A percentile compares a stretch with the other conserved stretches of the same genome.
Evolutionary conservation across 2,797 vertebrate genomes (phyloP).

Genomic region (Taeniopygia guttata): DNA sequence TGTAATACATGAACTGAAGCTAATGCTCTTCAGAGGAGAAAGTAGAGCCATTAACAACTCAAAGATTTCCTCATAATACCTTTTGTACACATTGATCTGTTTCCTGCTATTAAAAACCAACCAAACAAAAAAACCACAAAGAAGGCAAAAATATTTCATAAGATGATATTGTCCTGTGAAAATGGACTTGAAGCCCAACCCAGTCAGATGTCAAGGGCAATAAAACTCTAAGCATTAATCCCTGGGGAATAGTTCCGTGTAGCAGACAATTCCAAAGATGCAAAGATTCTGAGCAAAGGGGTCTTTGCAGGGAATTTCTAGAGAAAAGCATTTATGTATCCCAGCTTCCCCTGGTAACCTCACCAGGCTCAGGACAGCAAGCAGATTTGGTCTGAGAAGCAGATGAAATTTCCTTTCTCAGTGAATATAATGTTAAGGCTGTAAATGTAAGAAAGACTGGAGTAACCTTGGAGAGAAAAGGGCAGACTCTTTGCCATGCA

Average conservation of each 20-base stretch:
- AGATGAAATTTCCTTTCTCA: background rate
- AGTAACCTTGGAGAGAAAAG: background rate
- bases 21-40: conserved; percentile 12
- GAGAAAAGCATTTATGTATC: background rate
- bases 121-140: background rate
- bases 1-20: background rate
- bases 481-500: background rate
- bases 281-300: background rate
- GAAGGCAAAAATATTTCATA: conserved; percentile 7
- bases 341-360: background rate
- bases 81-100: background rate
- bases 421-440: background rate
- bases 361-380: background rate
- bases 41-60: conserved; percentile 1
- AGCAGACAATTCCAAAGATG: background rate
- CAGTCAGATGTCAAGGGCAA: background rate
- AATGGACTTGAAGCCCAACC: background rate
- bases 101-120: conserved; percentile 29
- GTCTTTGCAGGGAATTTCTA: background rate
- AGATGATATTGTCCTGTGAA: background rate
- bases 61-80: conserved; percentile 6
- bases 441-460: background rate
- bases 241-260: background rate
- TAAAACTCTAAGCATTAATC: background rate
- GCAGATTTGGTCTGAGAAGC: background rate